A percentile compares a stretch with the other conserved stretches of the same genome.
Conservation (phyloP, 2,888 invertebrate genomes). For the Nezara viridula region DNA sequence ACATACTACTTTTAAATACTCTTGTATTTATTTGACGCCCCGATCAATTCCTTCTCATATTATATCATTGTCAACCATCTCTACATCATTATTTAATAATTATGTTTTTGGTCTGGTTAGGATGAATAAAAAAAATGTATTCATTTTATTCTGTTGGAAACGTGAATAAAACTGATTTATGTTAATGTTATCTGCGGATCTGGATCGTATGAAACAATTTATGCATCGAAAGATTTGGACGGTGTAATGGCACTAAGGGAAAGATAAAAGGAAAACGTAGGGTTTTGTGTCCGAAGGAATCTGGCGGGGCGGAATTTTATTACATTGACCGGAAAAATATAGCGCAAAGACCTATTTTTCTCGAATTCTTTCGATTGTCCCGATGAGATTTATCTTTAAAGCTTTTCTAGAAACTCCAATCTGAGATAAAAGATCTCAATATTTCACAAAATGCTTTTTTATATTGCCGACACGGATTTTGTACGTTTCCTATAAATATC, state of each 20-base stretch:
- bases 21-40: no score
- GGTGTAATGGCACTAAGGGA: conserved; percentile 23
- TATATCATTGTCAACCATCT: no score
- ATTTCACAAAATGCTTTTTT: conserved; percentile 27
- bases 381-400: conserved; percentile 35
- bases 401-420: conserved; percentile 35
- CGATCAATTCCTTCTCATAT: no score
- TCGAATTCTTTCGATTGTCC: conserved; percentile 42
- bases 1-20: no score
- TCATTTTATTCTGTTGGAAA: not conserved
- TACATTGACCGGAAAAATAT: conserved; percentile 42
- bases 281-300: conserved; percentile 36
- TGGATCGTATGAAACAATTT: not conserved
- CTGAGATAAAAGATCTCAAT: conserved; percentile 35
- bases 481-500: conserved; percentile 20
- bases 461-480: conserved; percentile 22
- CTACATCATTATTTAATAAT: no score
- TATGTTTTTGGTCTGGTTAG: not conserved
- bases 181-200: conserved; percentile 13
- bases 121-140: not conserved
- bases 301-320: conserved; percentile 29
- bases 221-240: conserved; percentile 37
- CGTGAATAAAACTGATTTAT: not conserved
- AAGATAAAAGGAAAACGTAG: conserved; percentile 26
- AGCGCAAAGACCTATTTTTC: conserved; percentile 27